Evolutionary conservation across 1,140 invertebrate genomes (phyloP).

Genomic region (Drosophila obscura): DNA sequence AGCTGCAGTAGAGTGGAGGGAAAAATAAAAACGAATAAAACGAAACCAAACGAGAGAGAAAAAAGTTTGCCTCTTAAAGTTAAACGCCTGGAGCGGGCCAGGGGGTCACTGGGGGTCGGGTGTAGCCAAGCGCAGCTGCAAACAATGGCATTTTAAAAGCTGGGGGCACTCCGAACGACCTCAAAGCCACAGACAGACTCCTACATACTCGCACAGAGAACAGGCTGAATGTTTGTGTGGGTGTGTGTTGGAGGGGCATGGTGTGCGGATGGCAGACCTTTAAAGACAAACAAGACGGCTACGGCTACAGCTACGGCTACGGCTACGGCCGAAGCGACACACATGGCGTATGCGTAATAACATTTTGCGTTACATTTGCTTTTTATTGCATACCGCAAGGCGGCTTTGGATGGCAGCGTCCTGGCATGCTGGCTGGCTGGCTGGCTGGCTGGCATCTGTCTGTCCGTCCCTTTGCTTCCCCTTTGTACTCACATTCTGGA

Average conservation of each 20-base stretch:
- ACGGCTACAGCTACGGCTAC: conserved; percentile 16
- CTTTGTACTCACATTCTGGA: conserved; percentile 26
- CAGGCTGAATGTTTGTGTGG: background rate
- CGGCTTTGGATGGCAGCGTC: conserved; percentile 32
- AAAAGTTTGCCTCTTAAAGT: conserved; percentile 40
- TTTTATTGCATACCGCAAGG: conserved; percentile 81
- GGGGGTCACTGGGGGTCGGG: conserved; percentile 56
- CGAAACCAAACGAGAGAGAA: background rate
- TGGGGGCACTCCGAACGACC: conserved; percentile 38
- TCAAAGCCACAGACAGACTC: conserved; percentile 30
- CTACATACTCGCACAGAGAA: background rate
- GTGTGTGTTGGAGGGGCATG: background rate
- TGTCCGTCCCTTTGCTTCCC: conserved; percentile 29
- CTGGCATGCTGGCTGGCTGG: too few relatives aligned
- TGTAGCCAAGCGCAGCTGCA: conserved; percentile 70
- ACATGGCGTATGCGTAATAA: conserved; percentile 78
- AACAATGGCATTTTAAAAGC: conserved; percentile 79
- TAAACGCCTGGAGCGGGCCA: conserved; percentile 27
- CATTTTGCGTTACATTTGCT: conserved; percentile 81
- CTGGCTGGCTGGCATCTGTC: background rate
- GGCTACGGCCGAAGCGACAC: conserved; percentile 12
- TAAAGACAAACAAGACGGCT: conserved; percentile 61
- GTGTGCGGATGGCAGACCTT: conserved; percentile 39
- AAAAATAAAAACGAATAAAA: conserved; percentile 10
- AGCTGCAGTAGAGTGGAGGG: conserved; percentile 18